Evolutionary conservation across 2,888 invertebrate genomes (phyloP).

Genomic region (Tyria jacobaeae): DNA sequence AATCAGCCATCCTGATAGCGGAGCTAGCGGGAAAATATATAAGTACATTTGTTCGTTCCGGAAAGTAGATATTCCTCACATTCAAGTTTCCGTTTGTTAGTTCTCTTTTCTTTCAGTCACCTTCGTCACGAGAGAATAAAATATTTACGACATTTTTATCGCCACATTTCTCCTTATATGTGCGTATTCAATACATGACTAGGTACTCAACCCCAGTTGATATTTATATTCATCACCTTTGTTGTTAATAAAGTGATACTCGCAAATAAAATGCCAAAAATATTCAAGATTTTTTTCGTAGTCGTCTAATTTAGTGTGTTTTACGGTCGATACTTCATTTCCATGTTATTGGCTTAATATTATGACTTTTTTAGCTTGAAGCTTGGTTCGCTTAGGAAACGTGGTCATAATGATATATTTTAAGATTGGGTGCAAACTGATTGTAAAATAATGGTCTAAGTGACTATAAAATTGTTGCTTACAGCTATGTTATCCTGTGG

Average conservation of each 20-base stretch:
- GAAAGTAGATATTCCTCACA: slow-evolving; percentile 1
- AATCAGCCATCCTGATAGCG: background rate
- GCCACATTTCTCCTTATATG: slow-evolving; percentile 15
- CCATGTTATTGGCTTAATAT: background rate
- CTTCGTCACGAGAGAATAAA: slow-evolving; percentile 17
- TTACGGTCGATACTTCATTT: slow-evolving; percentile 5
- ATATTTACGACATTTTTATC: slow-evolving; percentile 22
- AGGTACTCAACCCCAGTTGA: slow-evolving; percentile 10
- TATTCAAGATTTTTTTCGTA: slow-evolving; percentile 13
- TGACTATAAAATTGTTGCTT: too few relatives aligned
- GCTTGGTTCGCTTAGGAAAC: background rate
- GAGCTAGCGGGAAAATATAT: background rate
- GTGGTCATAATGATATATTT: too few relatives aligned
- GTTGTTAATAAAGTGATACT: too few relatives aligned
- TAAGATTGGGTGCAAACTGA: too few relatives aligned
- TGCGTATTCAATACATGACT: slow-evolving; percentile 15
- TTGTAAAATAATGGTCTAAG: too few relatives aligned
- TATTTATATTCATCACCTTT: slow-evolving; percentile 21
- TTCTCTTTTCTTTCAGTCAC: slow-evolving; percentile 19
- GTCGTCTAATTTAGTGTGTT: slow-evolving; percentile 4
- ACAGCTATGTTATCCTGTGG: too few relatives aligned
- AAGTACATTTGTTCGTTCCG: background rate
- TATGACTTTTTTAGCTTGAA: background rate
- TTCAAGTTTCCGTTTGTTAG: slow-evolving; percentile 13
- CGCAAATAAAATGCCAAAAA: slow-evolving; percentile 12